Base-by-base conservation (phyloP, 2,888 invertebrate genomes). In the Dioctria linearis region DNA sequence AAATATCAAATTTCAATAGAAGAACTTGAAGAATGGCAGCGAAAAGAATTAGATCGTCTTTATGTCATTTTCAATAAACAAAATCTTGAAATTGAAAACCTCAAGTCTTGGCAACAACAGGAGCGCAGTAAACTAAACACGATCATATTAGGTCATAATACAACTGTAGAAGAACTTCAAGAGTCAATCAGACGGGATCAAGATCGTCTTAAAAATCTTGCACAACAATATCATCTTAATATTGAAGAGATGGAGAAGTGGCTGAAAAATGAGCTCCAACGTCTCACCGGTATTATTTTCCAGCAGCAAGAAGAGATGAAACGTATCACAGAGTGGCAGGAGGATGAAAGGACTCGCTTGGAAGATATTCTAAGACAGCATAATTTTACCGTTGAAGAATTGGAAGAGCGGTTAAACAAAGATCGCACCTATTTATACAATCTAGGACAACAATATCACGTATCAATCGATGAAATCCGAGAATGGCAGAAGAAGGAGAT, bases 401-500 rank as follows among this genome's bases (percentile, higher is more conserved):
- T 88, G 79, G 85, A 86, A 71, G 84, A 84, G 37, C 87, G 87
- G 79, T 86, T 87, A 83, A 84, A 84, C 0, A 84, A 83, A 13
- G 88, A 88, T 82, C 86, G 86, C 13, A 84, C 79, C 46, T 87
- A 88, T 13, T 84, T 88, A 0, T 85, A 87, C 81, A 83, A 82
- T 5, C 57, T 88, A 80, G 87, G 88, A 3, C 84, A 84, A 43
- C 87, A 88, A 65, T 88, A 88, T 75, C 86, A 88, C 11, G 86
- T 88, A 1, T 86, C 85, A 54, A 85, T 88, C 65, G 87, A 87
- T 25, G 88, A 88, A 51, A 83, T 88, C 5, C 88, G 87, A 80
- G 85, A 86, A 42, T 88, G 88, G 88, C 88, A 88, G 78, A 85
- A 85, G 4, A 83, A 85, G 39, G 88, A 88, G 71, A 63, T 88